These are phyloP conservation scores for Pheucticus melanocephalus DNA, from an alignment of 2,113 vertebrate species.

Conservation along the genomic window DNA sequence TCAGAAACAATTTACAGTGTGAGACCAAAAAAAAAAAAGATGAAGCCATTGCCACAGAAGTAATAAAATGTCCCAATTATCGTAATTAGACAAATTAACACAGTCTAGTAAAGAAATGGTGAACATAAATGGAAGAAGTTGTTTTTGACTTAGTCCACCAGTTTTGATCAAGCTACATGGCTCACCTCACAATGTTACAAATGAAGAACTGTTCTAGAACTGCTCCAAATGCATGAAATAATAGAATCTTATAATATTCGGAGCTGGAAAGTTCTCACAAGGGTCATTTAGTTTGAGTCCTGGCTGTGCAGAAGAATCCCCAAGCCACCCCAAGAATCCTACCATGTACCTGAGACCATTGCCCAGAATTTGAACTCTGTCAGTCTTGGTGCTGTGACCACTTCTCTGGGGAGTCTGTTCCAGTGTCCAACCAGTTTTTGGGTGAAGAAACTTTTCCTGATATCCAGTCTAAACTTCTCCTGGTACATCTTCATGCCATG, in stretches of 20 bases:
- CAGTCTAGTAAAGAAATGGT: neutral
- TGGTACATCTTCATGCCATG: neutral
- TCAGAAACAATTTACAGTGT: neutral
- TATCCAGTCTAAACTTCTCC: neutral
- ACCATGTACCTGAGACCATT: neutral
- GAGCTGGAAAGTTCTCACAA: neutral
- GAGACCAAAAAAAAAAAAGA: neutral
- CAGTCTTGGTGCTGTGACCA: neutral
- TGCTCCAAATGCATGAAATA: neutral
- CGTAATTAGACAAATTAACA: neutral
- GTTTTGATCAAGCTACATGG: neutral
- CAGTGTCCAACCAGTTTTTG: fast-evolving
- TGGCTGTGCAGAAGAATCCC: neutral
- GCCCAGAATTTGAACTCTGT: neutral
- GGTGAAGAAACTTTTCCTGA: neutral
- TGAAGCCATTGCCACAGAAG: neutral
- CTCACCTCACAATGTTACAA: neutral
- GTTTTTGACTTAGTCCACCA: neutral
- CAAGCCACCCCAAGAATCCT: neutral
- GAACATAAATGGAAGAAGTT: neutral
- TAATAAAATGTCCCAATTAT: neutral
- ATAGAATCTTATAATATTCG: neutral
- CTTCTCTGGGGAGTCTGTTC: neutral
- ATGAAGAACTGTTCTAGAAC: neutral
- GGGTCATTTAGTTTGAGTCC: neutral